Conservation (phyloP, 1,140 invertebrate genomes). For the Frieseomelitta varia region DNA sequence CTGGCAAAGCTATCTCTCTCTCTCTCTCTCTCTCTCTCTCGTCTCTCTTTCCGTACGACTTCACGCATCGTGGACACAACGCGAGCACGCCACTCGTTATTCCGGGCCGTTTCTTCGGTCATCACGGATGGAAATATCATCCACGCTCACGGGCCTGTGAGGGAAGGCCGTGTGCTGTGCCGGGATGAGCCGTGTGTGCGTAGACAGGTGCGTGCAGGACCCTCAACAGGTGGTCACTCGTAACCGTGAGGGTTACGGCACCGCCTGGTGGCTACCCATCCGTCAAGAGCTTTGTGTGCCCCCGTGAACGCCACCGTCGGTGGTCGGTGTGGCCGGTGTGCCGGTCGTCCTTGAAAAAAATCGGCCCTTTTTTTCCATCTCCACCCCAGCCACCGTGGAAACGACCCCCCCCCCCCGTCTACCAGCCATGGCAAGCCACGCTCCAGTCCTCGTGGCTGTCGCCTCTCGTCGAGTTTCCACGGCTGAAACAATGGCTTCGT, state of each 20-base stretch:
- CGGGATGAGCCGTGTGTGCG: conserved; percentile 71
- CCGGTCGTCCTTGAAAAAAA: conserved; percentile 73
- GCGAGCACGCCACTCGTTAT: conserved; percentile 51
- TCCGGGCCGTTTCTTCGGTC: conserved; percentile 61
- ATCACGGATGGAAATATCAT: conserved; percentile 60
- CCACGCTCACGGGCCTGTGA: conserved; percentile 18
- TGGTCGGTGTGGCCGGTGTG: conserved; percentile 63
- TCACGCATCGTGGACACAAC: conserved; percentile 31
- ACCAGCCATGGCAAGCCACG: conserved; percentile 38
- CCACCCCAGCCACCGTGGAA: conserved; percentile 46
- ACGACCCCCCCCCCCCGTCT: conserved; percentile 32
- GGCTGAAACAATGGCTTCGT: conserved; percentile 77
- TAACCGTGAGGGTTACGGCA: conserved; percentile 69
- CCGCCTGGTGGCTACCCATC: conserved; percentile 78
- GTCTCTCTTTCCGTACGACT: conserved; percentile 25
- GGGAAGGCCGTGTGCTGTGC: conserved; percentile 2
- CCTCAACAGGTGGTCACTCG: conserved; percentile 81
- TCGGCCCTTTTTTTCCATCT: conserved; percentile 61
- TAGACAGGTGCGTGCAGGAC: conserved; percentile 77
- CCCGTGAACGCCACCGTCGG: conserved; percentile 64
- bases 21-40: neutral
- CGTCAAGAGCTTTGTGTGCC: conserved; percentile 81
- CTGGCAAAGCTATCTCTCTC: neutral
- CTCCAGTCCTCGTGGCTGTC: conserved; percentile 55
- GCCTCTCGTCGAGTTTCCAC: conserved; percentile 72